A percentile compares a stretch with the other conserved stretches of the same genome.
These are phyloP conservation scores for Hydropsyche betteni DNA, from an alignment of 2,888 invertebrate genomes.

Conservation along the genomic window DNA sequence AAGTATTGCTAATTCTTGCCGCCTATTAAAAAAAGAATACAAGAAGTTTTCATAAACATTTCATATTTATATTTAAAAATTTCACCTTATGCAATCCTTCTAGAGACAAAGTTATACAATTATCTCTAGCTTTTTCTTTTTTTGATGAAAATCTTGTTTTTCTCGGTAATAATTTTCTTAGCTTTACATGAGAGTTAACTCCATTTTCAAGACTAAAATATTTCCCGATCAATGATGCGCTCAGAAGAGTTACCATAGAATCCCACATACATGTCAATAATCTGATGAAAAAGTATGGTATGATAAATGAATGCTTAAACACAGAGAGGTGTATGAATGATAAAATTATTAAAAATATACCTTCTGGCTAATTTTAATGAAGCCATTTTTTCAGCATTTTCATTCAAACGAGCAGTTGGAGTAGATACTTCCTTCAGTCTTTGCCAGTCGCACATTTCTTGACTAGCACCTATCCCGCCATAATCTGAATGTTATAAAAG, in stretches of 20 bases:
- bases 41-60: too few species aligned
- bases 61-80: background rate
- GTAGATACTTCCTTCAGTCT: constrained; percentile 80
- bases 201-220: constrained; percentile 52
- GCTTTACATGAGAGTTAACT: constrained; percentile 57
- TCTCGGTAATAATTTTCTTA: constrained; percentile 68
- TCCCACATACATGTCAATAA: constrained; percentile 93
- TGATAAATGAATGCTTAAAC: background rate
- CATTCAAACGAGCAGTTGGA: constrained; percentile 72
- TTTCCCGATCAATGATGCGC: constrained; percentile 74
- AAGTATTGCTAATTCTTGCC: constrained; percentile 86
- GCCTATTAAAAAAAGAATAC: constrained; percentile 64
- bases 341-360: constrained; percentile 53
- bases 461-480: constrained; percentile 83
- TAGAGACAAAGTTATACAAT: constrained; percentile 82
- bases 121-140: constrained; percentile 74
- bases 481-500: constrained; percentile 67
- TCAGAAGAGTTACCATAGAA: constrained; percentile 87
- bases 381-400: constrained; percentile 78
- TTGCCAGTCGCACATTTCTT: constrained; percentile 88
- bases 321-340: background rate
- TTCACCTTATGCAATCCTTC: constrained; percentile 88
- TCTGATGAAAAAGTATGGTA: constrained; percentile 56
- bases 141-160: constrained; percentile 62
- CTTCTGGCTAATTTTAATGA: constrained; percentile 79